phyloP scores from a whole-genome alignment of 2,797 vertebrate species.

The Rousettus madagascariensis region DNA sequence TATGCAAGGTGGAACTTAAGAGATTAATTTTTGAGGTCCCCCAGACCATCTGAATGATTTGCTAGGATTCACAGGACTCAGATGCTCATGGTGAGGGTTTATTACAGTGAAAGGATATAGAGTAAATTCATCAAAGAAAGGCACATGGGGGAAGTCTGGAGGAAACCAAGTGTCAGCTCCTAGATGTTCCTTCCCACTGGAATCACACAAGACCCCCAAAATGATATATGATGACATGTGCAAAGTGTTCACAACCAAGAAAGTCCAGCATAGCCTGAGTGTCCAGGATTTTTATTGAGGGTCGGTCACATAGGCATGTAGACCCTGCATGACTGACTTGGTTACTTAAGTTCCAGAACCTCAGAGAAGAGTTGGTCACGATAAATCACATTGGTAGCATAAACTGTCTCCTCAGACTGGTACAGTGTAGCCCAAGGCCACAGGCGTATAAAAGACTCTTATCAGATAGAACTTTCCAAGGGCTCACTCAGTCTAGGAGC shows the following conservation, averaged over 20 bases:
- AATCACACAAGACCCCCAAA: neutral
- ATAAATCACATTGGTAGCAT: neutral
- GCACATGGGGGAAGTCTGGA: neutral
- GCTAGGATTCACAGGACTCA: neutral
- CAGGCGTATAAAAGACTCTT: neutral
- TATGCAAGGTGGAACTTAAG: neutral
- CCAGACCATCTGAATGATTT: neutral
- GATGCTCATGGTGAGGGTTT: neutral
- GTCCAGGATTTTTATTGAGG: neutral
- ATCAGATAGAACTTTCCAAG: neutral
- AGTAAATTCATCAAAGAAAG: constrained; percentile 25
- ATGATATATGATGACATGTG: neutral
- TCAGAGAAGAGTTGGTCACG: neutral
- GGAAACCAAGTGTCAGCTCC: neutral
- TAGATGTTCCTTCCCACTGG: neutral
- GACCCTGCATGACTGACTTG: neutral
- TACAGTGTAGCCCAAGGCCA: neutral
- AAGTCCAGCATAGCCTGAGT: neutral
- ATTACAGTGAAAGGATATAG: neutral
- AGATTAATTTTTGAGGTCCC: neutral
- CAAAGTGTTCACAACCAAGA: neutral
- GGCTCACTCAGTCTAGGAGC: neutral
- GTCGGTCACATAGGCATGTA: neutral
- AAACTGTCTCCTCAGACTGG: neutral
- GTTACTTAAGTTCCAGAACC: neutral